Evolutionary conservation across 2,113 vertebrate genomes (phyloP).

Genomic region (Cyrtonyx montezumae): DNA sequence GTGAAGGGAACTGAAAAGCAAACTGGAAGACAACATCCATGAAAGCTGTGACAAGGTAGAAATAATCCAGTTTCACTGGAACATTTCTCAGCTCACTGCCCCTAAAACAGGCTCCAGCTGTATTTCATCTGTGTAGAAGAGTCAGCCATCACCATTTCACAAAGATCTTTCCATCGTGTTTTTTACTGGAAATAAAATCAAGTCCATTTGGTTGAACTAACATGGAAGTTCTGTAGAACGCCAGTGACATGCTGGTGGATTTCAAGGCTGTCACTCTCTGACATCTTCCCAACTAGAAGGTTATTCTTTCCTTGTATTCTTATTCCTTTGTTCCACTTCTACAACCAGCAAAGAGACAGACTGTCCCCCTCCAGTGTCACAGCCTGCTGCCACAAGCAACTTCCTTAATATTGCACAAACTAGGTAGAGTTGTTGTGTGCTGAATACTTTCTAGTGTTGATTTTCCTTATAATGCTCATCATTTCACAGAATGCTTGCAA

Average conservation of each 20-base stretch:
- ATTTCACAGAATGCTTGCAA: not conserved
- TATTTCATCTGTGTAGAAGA: not conserved
- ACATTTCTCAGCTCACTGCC: constrained; percentile 36
- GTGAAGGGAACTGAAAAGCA: not conserved
- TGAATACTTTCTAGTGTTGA: not conserved
- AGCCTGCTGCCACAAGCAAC: not conserved
- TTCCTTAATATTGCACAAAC: not conserved
- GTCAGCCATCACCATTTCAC: not conserved
- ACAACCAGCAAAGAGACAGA: not conserved
- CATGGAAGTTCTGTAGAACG: not conserved
- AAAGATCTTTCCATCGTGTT: not conserved
- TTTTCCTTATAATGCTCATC: not conserved
- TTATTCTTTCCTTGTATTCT: not conserved
- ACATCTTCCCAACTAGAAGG: not conserved
- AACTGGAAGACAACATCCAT: not conserved
- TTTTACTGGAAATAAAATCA: not conserved
- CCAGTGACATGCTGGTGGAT: not conserved
- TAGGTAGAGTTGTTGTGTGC: not conserved
- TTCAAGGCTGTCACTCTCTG: not conserved
- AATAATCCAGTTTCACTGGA: not conserved
- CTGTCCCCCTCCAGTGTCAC: not conserved
- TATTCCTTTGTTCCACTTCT: not conserved
- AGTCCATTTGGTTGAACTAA: not conserved
- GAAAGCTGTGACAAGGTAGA: not conserved
- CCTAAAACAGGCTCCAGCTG: constrained; percentile 16